Evolutionary conservation across 2,797 vertebrate species (phyloP).

Genomic region (Alosa sapidissima): DNA sequence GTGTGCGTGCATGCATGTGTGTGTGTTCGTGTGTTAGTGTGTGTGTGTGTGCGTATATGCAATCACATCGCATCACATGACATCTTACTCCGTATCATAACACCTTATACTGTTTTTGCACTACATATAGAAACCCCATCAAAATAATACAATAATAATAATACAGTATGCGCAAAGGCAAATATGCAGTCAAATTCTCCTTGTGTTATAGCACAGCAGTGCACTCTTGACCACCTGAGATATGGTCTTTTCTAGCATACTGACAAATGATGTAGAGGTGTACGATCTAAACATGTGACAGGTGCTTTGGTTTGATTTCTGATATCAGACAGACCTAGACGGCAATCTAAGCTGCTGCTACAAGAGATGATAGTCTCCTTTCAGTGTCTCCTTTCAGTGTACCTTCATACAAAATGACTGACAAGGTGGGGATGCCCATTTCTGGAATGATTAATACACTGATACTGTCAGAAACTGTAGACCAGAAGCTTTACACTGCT

Average conservation of each 20-base stretch:
- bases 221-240: neutral
- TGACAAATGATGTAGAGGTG: neutral
- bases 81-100: no score
- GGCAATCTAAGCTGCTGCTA: neutral
- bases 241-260: neutral
- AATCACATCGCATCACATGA: no score
- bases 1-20: no score
- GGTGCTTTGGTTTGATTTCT: neutral
- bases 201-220: neutral
- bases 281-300: neutral
- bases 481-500: neutral
- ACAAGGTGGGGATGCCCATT: neutral
- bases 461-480: neutral
- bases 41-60: no score
- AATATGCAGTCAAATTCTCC: neutral
- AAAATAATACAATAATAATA: neutral
- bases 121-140: neutral
- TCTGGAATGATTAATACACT: neutral
- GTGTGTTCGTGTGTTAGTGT: no score
- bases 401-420: neutral
- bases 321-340: neutral
- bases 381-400: neutral
- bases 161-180: neutral
- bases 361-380: neutral
- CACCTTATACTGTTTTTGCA: no score